Base-by-base conservation (phyloP, 2,888 invertebrate species). In the Leucophenga maculata region DNA sequence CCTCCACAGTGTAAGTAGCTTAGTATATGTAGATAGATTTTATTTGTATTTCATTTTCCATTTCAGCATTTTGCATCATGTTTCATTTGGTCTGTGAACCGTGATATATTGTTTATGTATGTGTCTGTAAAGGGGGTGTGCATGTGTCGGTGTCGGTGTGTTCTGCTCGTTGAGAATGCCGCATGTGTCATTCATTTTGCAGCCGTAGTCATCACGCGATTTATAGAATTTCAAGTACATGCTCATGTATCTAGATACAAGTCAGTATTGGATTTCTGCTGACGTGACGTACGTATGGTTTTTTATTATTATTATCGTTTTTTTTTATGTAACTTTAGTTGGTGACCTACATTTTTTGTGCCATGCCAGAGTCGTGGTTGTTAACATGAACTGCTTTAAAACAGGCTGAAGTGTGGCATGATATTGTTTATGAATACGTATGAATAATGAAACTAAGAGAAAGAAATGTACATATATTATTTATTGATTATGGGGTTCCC, bases 291-390 rank as follows among this genome's bases (percentile, higher is more conserved):
- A 65, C 67, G 4, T 64, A 1, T 11, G 3, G 3, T 39, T 39
- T 39, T 39, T 11, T 39, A 11, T 39, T 39, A 39, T 39, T 39
- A 39, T 39, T 67, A 76, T 72, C 71, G 69, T 46, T 48, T 72
- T 62, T 54, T 48, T 39, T 67, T 32, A 48, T 64, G 46, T 46
- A 64, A 64, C 16, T 64, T 22, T 18, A 48, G 48, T 64, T 64
- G 20, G n/a, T 80, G 80, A 80, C 80, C 83, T 80, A 80, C 80
- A 80, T 78, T 78, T 80, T 82, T 80, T 80, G 83, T 69, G 26
- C 67, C 57, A 60, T 69, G 26, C 67, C 57, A 60, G n/a, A 62
- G 20, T 22, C n/a, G 60, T 55, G 26, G 22, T 11, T 55, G 22
- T 55, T 26, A 13, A 11, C 18, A 11, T 39, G 3, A 11, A 6